phyloP scores from a whole-genome alignment of 1,140 invertebrate species.

The Trissolcus basalis region DNA sequence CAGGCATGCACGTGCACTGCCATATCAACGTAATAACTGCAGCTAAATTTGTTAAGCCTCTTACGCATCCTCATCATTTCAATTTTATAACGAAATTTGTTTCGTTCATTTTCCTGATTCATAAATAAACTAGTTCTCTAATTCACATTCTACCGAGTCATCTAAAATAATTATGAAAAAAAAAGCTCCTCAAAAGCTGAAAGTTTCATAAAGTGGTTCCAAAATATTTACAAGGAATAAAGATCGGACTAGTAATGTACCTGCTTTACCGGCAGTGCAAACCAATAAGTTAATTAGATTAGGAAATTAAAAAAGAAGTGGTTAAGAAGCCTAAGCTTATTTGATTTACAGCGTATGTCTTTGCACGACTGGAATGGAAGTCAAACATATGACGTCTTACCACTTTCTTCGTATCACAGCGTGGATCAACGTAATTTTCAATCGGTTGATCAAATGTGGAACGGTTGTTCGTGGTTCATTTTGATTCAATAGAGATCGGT shows the following conservation, averaged over 20 bases:
- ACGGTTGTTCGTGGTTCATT: slow-evolving; percentile 63
- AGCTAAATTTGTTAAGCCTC: slow-evolving; percentile 46
- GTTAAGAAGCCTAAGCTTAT: slow-evolving; percentile 39
- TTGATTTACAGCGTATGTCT: slow-evolving; percentile 25
- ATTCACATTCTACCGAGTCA: too few species aligned
- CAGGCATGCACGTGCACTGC: too few species aligned
- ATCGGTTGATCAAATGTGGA: slow-evolving; percentile 62
- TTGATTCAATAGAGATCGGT: slow-evolving; percentile 65
- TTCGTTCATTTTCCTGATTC: too few species aligned
- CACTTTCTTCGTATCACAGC: slow-evolving; percentile 69
- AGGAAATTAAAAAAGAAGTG: slow-evolving; percentile 27
- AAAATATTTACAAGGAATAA: too few species aligned
- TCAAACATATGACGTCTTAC: slow-evolving; percentile 64
- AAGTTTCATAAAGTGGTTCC: not conserved
- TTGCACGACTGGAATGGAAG: slow-evolving; percentile 34
- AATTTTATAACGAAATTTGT: slow-evolving; percentile 1
- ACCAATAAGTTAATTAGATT: slow-evolving; percentile 21
- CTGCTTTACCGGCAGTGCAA: slow-evolving; percentile 20
- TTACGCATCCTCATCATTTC: slow-evolving; percentile 28
- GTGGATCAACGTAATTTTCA: slow-evolving; percentile 64
- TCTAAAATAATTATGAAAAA: too few species aligned
- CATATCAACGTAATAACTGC: slow-evolving; percentile 25
- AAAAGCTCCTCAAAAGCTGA: not conserved
- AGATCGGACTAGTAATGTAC: too few species aligned
- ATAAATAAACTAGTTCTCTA: too few species aligned